Evolutionary conservation across 2,888 invertebrate genomes (phyloP), one percentile per base, ranked within the genome.

Genomic region (Heliothis peltigera): DNA sequence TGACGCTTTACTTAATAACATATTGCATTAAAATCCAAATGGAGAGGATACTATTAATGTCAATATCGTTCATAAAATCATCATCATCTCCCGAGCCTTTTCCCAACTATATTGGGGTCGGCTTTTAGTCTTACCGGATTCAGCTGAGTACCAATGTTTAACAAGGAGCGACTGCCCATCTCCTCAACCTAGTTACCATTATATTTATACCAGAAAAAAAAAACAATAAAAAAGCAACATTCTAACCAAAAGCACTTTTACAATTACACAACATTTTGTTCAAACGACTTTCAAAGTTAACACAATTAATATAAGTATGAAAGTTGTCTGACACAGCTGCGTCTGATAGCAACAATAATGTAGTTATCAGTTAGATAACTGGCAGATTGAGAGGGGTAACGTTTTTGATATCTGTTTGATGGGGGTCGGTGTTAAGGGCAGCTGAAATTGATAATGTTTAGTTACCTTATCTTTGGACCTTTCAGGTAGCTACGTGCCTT

Each of bases 231-330:
- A 58, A 64, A 47, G 2, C 8, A 12, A 10, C 28, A 56, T 6
- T 42, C n/a, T 1, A 19, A 22, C 49, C 46, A 47, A 12, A 57
- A 49, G 19, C 39, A 32, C 28, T 44, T 48, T 42, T 12, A 56
- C 56, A 49, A 72, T 55, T 59, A 12, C 64, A 19, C 25, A 21
- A 44, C 70, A 54, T 48, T 63, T 74, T 54, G 63, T 58, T 47
- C 28, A 54, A 71, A 71, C 63, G 70, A 57, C 75, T 62, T 57
- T n/a, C 44, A 43, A 69, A 75, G 51, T 74, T 69, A 1, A 5
- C 35, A 52, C 57, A 17, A 77, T 75, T 64, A 58, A 77, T 73
- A 52, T 59, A 47, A 51, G 49, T 54, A 55, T 39, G 46, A 19
- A 60, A 69, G 25, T 59, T 61, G 73, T 77, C 74, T 46, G 42